Base-by-base conservation (phyloP, 1,140 invertebrate species). In the Calycopis cecrops region DNA sequence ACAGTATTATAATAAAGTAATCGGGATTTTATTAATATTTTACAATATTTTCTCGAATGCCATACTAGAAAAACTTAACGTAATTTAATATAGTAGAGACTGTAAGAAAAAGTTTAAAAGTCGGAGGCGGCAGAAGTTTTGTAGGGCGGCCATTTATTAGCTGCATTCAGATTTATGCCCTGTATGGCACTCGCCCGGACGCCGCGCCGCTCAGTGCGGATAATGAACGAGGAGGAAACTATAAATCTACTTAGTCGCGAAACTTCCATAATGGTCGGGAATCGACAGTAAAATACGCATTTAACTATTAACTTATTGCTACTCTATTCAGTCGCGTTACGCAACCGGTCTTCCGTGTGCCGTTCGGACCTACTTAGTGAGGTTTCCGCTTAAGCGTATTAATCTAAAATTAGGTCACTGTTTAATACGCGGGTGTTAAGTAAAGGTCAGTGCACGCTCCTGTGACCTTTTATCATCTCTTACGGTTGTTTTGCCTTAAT, bases 361-460 rank as follows among this genome's bases (percentile, higher is more conserved):
- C 67, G 79, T 82, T 82, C 71, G 79, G 79, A 81, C 78, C 73
- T 71, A 77, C 77, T 82, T 84, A 79, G 81, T 87, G 81, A 85
- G 83, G 83, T 84, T 87, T 87, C 83, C 77, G 79, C 73, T 76
- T 86, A 86, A 85, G 75, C 75, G 79, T 77, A 87, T 87, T 84
- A 85, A 85, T 85, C 73, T 77, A 70, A 77, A 87, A 87, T 87
- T 87, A 78, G 83, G 83, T 87, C 81, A 72, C 75, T 79, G 73
- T 79, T 74, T 80, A 77, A 82, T 72, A 73, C 72, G 21, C 21
- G 63, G 68, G 73, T 75, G 76, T 78, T 70, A 82, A 79, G 69
- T 71, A 71, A 73, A 64, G 81, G 79, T 85, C 79, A 82, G 50
- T 78, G 80, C 54, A 71, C 75, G 64, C 67, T 67, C 55, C 55